phyloP scores from a whole-genome alignment of 2,888 invertebrate species.

The Lumbricus terrestris region DNA sequence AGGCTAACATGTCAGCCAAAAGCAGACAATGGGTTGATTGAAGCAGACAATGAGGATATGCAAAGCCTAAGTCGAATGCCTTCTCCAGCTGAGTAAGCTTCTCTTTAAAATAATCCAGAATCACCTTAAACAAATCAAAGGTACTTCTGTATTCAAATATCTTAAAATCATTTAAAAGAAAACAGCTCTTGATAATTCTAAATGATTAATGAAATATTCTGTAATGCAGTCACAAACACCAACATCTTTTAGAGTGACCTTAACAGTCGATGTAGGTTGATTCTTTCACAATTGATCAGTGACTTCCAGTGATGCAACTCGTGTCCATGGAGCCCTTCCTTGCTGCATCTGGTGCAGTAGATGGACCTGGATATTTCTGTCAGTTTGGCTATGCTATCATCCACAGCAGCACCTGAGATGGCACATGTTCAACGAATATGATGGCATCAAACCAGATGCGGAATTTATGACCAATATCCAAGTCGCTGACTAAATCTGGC shows the following conservation, averaged over 20 bases:
- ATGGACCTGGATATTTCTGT: too few relatives aligned
- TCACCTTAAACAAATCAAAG: neutral
- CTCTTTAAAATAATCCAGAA: conserved; percentile 3
- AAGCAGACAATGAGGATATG: neutral
- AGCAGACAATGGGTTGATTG: neutral
- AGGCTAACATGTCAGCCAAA: neutral
- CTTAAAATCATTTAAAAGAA: neutral
- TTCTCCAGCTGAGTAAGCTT: neutral
- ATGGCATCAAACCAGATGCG: too few relatives aligned
- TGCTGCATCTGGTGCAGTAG: too few relatives aligned
- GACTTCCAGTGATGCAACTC: too few relatives aligned
- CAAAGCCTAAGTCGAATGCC: neutral
- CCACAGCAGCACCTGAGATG: too few relatives aligned
- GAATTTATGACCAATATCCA: too few relatives aligned
- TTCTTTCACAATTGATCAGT: too few relatives aligned
- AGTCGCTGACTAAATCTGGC: too few relatives aligned
- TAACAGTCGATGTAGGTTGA: too few relatives aligned
- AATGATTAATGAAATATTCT: neutral
- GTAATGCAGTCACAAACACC: neutral
- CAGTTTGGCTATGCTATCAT: too few relatives aligned
- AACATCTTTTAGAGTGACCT: neutral
- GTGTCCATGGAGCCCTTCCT: too few relatives aligned
- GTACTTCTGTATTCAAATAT: neutral
- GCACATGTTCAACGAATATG: too few relatives aligned
- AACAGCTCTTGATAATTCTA: neutral